Base-by-base conservation (phyloP, 2,113 vertebrate species). In the Eonycteris spelaea region DNA sequence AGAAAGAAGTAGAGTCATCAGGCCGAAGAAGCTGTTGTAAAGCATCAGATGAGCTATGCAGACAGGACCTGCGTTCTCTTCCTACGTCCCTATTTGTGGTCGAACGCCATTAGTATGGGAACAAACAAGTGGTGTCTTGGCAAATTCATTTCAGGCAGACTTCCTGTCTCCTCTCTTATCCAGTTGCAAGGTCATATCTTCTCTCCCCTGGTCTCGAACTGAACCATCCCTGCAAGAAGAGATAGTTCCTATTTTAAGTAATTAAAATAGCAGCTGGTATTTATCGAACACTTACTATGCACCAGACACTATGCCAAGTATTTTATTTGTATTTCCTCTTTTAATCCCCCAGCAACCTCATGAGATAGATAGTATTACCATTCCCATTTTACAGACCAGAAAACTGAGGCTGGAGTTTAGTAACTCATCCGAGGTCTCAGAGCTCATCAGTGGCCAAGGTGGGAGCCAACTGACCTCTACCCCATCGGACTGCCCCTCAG, bases 121-220 rank as follows among this genome's bases (percentile, higher is more conserved):
- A 86, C 43, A 78, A 55, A 71, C 33, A 35, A 33, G 3, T 15
- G 0, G 40, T 30, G 38, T 70, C 78, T 33, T 0, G 0, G 63
- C 40, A 61, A 40, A 87, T 87, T 86, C 70, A 2, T 22, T 22
- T 7, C 63, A 79, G 86, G 53, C 87, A 24, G 65, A 71, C 71
- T 88, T 94, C 91, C 96, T 77, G 71, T 73, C 91, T 65, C 80
- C 65, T 78, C 92, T 78, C 57, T 30, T 28, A 40, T 22, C 33
- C 10, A 4, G 21, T 89, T 7, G 16, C 28, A 51, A 45, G 35
- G 35, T 74, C 63, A 33, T 61, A 12, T 86, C n/a, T 51, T 65
- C 28, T 87, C 11, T 38, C 71, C 43, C 59, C 40, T 61, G 77
- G 12, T 35, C 82, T 79, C 70, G 53, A 28, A 53, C 40, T 38